Conservation (phyloP, 2,797 vertebrate genomes). For the Sciurus vulgaris region DNA sequence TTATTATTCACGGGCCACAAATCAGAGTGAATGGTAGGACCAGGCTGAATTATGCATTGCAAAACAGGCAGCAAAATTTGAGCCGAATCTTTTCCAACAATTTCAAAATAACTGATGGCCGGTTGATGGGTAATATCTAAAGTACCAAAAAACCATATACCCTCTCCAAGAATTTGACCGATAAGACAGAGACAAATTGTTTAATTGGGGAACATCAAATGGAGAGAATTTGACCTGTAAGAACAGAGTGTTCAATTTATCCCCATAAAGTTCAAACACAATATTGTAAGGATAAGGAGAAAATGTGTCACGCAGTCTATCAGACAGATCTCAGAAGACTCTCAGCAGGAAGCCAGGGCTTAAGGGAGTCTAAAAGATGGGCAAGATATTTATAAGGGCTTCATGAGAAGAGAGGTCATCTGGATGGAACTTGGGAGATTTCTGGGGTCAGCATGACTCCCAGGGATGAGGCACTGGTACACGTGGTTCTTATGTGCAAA, state of each 20-base stretch:
- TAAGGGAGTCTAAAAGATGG: neutral
- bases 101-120: neutral
- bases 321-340: slow-evolving; percentile 36
- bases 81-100: neutral
- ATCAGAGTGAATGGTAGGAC: neutral
- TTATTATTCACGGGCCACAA: too few species aligned
- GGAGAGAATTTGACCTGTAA: neutral
- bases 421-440: slow-evolving; percentile 14
- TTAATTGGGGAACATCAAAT: neutral
- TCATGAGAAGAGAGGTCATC: neutral
- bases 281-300: neutral
- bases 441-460: neutral
- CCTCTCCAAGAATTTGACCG: neutral
- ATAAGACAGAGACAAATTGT: neutral
- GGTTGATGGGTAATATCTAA: neutral
- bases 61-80: neutral
- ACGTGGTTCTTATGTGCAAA: neutral
- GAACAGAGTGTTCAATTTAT: neutral
- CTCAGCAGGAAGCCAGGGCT: neutral
- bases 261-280: neutral
- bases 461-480: neutral
- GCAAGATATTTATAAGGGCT: neutral
- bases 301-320: neutral
- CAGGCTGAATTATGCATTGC: neutral
- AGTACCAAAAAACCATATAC: neutral